Evolutionary conservation across 2,797 vertebrate genomes (phyloP).

Genomic region (Fratercula arctica): DNA sequence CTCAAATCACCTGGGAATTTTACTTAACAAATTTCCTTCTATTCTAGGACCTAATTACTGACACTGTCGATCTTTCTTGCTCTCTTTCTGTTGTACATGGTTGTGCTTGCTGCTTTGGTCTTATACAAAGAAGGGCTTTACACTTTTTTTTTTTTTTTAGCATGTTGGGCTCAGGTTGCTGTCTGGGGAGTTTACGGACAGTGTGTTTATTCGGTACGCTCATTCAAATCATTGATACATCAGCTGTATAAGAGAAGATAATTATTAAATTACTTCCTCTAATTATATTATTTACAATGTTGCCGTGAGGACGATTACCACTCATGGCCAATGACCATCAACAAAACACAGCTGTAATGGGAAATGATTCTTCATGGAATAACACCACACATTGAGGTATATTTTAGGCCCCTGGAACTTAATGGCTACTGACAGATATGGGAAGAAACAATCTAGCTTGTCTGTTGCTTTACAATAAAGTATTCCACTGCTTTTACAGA

Average conservation of each 20-base stretch:
- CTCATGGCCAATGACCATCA: background rate
- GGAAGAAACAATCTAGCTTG: background rate
- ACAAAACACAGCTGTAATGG: background rate
- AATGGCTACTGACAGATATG: background rate
- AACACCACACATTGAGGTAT: background rate
- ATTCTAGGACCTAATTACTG: background rate
- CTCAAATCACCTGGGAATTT: background rate
- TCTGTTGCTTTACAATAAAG: background rate
- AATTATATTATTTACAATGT: background rate
- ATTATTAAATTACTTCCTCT: background rate
- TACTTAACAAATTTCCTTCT: background rate
- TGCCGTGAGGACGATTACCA: background rate
- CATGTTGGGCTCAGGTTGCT: background rate
- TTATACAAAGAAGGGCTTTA: background rate
- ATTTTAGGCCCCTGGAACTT: background rate
- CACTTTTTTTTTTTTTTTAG: background rate
- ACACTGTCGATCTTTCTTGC: background rate
- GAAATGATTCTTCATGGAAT: background rate
- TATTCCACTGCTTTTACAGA: background rate
- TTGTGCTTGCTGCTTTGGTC: background rate
- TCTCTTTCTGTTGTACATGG: background rate
- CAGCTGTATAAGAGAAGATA: background rate
- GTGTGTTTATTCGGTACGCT: background rate
- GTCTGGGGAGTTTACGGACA: background rate
- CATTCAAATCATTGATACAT: background rate